These are phyloP conservation scores for Eubucco bourcierii DNA, from an alignment of 2,113 vertebrate species.

Conservation along the genomic window DNA sequence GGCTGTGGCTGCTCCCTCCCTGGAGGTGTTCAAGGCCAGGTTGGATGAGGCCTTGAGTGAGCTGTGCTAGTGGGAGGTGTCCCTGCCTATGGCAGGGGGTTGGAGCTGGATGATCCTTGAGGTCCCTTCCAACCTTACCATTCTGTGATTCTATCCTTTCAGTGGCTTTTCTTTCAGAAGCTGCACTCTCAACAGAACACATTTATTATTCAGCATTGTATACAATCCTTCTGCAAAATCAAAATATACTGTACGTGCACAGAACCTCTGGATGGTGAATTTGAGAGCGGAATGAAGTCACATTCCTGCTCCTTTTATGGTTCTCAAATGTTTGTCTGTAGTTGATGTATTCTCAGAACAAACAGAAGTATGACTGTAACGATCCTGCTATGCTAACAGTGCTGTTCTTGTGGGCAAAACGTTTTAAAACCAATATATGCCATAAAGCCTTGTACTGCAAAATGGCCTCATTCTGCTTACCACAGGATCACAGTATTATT, in stretches of 20 bases:
- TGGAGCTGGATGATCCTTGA: too few species aligned
- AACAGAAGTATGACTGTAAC: constrained; percentile 24
- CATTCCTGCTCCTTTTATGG: constrained; percentile 60
- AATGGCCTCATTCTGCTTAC: neutral
- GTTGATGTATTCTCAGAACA: constrained; percentile 44
- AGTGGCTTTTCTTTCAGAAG: too few species aligned
- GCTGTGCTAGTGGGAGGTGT: too few species aligned
- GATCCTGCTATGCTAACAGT: constrained; percentile 13
- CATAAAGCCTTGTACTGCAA: constrained; percentile 1
- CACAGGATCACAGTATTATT: too few species aligned
- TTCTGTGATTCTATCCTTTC: too few species aligned
- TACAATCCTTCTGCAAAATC: constrained; percentile 19
- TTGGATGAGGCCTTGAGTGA: too few species aligned
- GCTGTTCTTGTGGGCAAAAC: constrained; percentile 15
- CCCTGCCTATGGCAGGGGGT: too few species aligned
- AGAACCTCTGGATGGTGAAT: neutral
- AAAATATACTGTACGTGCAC: neutral
- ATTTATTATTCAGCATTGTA: constrained; percentile 29
- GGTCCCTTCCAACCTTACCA: too few species aligned
- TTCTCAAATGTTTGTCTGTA: neutral
- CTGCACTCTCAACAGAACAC: neutral
- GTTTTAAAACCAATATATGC: constrained; percentile 18
- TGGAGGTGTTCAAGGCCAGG: too few species aligned
- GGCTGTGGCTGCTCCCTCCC: too few species aligned
- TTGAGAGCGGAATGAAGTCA: neutral